phyloP scores from a whole-genome alignment of 2,113 vertebrate genomes.

The Sapajus apella region DNA sequence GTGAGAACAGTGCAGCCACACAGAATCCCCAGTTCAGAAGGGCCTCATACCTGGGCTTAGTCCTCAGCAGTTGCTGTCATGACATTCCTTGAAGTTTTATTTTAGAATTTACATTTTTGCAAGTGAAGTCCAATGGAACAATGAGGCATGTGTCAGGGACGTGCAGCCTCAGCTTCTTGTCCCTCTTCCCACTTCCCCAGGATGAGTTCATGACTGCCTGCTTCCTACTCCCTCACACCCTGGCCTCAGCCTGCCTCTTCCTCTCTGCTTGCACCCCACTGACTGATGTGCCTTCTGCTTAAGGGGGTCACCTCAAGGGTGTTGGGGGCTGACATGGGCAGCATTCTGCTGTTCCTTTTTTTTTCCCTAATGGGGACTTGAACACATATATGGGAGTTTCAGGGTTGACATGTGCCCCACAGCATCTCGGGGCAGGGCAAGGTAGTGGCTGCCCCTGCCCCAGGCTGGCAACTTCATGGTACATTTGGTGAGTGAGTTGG shows the following conservation, averaged over 20 bases:
- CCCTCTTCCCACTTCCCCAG: background rate
- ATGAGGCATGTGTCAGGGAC: too few relatives aligned
- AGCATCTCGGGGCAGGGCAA: background rate
- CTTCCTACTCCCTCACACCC: background rate
- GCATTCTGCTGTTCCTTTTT: background rate
- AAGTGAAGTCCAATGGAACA: background rate
- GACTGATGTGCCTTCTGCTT: background rate
- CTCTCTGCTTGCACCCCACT: background rate
- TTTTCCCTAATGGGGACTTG: background rate
- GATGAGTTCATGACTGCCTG: background rate
- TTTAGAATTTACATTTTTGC: background rate
- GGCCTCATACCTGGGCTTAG: too few relatives aligned
- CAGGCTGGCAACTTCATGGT: background rate
- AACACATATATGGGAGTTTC: background rate
- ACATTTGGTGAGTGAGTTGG: background rate
- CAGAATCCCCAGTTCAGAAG: background rate
- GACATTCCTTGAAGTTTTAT: background rate
- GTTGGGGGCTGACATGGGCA: fast-evolving
- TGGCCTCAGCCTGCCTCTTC: background rate
- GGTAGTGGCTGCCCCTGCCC: background rate
- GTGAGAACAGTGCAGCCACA: background rate
- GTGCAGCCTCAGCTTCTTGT: background rate
- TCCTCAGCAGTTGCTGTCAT: background rate
- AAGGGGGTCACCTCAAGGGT: background rate
- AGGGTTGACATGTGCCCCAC: background rate